Conservation (phyloP, 1,140 invertebrate species). For the Penaeus chinensis region DNA sequence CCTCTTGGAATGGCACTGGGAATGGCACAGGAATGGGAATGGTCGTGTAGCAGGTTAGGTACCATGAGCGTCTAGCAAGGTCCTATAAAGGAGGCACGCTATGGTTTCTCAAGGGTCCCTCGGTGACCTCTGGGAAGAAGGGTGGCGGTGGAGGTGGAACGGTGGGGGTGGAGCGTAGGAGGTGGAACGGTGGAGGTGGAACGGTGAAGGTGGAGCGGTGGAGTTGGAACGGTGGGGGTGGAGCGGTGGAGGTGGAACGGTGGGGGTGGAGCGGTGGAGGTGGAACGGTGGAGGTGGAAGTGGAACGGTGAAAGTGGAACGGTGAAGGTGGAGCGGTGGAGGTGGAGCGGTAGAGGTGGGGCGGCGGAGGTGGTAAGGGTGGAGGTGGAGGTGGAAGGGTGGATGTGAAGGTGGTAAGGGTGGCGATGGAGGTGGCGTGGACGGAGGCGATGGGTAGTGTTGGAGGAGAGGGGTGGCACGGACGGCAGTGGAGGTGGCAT, state of each 20-base stretch:
- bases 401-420: too few relatives aligned
- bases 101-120: too few relatives aligned
- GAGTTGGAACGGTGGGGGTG: neutral
- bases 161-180: neutral
- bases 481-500: too few relatives aligned
- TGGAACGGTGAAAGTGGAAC: neutral
- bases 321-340: neutral
- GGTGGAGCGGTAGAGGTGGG: too few relatives aligned
- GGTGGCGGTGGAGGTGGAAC: neutral
- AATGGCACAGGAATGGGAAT: constrained; percentile 37
- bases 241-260: neutral
- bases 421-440: too few relatives aligned
- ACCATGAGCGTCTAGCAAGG: neutral
- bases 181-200: neutral
- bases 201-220: neutral
- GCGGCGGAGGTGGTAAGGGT: too few relatives aligned
- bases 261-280: neutral
- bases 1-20: neutral
- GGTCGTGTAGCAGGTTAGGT: constrained; percentile 28
- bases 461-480: too few relatives aligned
- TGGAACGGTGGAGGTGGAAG: neutral
- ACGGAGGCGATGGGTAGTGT: too few relatives aligned
- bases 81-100: neutral
- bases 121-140: neutral
- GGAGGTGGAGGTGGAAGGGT: too few relatives aligned